Evolutionary conservation across 2,113 vertebrate species (phyloP).

Genomic region (Ranitomeya variabilis): DNA sequence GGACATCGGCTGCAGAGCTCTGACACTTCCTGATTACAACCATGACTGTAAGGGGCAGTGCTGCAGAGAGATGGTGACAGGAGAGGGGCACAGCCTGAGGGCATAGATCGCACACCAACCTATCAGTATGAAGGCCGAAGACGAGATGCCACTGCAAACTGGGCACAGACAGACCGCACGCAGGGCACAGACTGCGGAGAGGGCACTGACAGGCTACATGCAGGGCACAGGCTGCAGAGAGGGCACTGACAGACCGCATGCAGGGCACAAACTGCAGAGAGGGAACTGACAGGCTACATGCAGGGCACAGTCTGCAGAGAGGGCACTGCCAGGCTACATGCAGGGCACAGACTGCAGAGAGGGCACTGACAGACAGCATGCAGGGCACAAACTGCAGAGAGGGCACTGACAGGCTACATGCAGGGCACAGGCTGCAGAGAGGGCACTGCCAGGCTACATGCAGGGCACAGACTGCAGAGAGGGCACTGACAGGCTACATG

Average conservation of each 20-base stretch:
- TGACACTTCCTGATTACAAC: conserved; percentile 21
- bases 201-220: not conserved
- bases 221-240: too few relatives aligned
- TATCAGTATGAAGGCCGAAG: not conserved
- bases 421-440: not conserved
- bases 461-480: not conserved
- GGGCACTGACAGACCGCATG: not conserved
- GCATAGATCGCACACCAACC: not conserved
- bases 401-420: not conserved
- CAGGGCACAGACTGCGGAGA: not conserved
- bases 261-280: not conserved
- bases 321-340: not conserved
- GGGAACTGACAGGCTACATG: not conserved
- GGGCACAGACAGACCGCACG: not conserved
- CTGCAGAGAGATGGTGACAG: not conserved
- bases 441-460: not conserved
- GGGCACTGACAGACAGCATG: not conserved
- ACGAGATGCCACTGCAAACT: not conserved
- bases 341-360: not conserved
- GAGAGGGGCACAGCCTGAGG: not conserved
- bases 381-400: not conserved
- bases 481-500: too few relatives aligned
- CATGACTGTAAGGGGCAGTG: not conserved
- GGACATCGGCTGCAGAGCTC: conserved; percentile 4
- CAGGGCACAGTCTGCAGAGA: not conserved